A percentile compares a stretch with the other conserved stretches of the same genome.
Conservation (phyloP, 1,140 invertebrate genomes). For the Caerostris darwini region DNA sequence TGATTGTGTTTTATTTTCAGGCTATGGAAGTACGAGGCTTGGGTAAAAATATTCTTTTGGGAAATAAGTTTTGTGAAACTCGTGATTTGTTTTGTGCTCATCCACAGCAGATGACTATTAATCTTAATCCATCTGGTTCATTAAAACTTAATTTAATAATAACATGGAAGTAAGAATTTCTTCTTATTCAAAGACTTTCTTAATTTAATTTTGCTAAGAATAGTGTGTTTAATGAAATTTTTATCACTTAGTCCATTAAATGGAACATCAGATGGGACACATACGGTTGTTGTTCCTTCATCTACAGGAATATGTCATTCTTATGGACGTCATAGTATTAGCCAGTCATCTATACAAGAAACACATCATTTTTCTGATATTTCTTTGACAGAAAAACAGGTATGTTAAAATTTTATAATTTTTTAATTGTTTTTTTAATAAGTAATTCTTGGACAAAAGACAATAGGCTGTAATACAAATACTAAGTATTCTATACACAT, state of each 20-base stretch:
- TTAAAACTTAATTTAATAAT: slow-evolving; percentile 86
- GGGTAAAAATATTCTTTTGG: slow-evolving; percentile 83
- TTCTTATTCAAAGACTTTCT: background rate
- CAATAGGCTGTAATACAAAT: too few relatives aligned
- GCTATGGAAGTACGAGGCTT: slow-evolving; percentile 83
- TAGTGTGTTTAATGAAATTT: background rate
- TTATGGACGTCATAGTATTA: slow-evolving; percentile 56
- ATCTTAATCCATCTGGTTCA: slow-evolving; percentile 86
- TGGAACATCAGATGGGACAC: slow-evolving; percentile 17
- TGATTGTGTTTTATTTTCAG: slow-evolving; percentile 79
- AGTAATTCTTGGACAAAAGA: too few relatives aligned
- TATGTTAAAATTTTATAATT: background rate
- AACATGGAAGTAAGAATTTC: slow-evolving; percentile 83
- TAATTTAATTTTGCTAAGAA: background rate
- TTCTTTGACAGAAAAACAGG: slow-evolving; percentile 39
- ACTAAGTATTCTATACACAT: too few relatives aligned
- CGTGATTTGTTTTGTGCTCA: slow-evolving; percentile 85
- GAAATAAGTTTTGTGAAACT: slow-evolving; percentile 86
- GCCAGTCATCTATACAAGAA: slow-evolving; percentile 62
- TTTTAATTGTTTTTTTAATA: too few relatives aligned
- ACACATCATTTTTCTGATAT: slow-evolving; percentile 54
- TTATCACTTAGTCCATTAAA: slow-evolving; percentile 54
- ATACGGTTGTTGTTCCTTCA: background rate
- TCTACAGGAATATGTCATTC: slow-evolving; percentile 10
- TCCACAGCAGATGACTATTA: slow-evolving; percentile 87